Evolutionary conservation across 2,113 vertebrate species (phyloP), one percentile per base, ranked within the genome.

Genomic region (Chaetura pelagica): DNA sequence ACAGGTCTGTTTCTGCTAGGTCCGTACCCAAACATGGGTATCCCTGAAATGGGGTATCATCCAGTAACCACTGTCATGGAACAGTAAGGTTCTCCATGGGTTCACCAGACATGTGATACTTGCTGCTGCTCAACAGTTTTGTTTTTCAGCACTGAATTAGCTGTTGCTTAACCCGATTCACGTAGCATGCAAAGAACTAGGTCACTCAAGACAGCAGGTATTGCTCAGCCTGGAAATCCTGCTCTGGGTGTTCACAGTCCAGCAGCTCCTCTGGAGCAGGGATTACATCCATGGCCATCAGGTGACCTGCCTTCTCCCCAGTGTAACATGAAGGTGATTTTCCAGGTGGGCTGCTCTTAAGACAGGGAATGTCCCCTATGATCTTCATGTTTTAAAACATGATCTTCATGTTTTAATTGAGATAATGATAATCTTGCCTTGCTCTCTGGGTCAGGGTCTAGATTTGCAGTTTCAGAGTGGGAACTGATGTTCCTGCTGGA

Each of bases 131-230:
- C 62, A 30, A 15, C 14, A 22, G 24, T 76, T 88, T 54, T 34
- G 20, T 54, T 42, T 84, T 89, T 68, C 76, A 87, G 76, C 57
- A 49, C 44, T 0, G 2, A 64, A 32, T 75, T 46, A 64, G n/a
- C 73, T 90, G 14, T 61, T 84, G 64, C 93, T 61, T 57, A 67
- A 68, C 51, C 46, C 54, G 51, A 4, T 48, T 64, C 84, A 66
- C 44, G 32, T 17, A 62, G 85, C 15, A 6, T 81, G 85, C 64
- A 80, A 35, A 68, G 51, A 96, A 96, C 72, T 92, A 94, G 94
- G 95, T 97, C 93, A 93, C 52, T 35, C 7, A 1, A 90, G 83
- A 23, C 61, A 89, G 92, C 92, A 90, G 90, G 91, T 95, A 58
- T 15, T 89, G 84, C 59, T 66, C 1, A 0, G 59, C 57, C 86